Conservation (phyloP, 2,888 invertebrate species). For the Agelastica alni region DNA sequence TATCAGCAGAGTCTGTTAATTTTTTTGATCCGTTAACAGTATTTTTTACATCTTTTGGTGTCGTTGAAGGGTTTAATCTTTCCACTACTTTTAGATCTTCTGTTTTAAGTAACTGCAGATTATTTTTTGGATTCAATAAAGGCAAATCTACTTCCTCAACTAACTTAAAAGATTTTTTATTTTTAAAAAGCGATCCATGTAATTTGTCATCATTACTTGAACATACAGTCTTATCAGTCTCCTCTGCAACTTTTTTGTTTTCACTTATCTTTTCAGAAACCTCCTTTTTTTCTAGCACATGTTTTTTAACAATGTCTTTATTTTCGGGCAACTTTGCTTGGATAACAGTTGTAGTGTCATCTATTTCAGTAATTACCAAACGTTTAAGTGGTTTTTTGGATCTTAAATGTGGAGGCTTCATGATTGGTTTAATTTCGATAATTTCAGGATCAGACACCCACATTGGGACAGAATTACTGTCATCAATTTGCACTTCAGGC, state of each 20-base stretch:
- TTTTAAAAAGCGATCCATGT: constrained; percentile 1
- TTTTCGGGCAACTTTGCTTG: constrained; percentile 5
- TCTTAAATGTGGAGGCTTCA: constrained; percentile 67
- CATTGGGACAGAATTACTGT: constrained; percentile 47
- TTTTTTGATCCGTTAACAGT: constrained; percentile 32
- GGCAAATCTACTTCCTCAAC: neutral
- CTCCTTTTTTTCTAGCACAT: constrained; percentile 32
- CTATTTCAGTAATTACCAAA: constrained; percentile 50
- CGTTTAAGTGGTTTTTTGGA: constrained; percentile 67
- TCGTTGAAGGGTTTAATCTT: constrained; percentile 24
- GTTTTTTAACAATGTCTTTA: constrained; percentile 30
- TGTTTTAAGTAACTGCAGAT: constrained; percentile 33
- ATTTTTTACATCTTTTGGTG: constrained; percentile 29
- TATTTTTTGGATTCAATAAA: constrained; percentile 28
- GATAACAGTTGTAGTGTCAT: constrained; percentile 11
- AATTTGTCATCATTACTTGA: neutral
- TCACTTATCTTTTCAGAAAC: too few species aligned
- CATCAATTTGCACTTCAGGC: constrained; percentile 55
- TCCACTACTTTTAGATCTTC: constrained; percentile 45
- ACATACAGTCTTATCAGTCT: constrained; percentile 18
- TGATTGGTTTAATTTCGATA: constrained; percentile 57
- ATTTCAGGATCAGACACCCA: constrained; percentile 52
- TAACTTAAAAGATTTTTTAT: constrained; percentile 2
- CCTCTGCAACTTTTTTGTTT: constrained; percentile 22
- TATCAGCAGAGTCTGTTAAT: constrained; percentile 28